Evolutionary conservation across 2,113 vertebrate genomes (phyloP), one percentile per base, ranked within the genome.

Genomic region (Poicephalus meyeri): DNA sequence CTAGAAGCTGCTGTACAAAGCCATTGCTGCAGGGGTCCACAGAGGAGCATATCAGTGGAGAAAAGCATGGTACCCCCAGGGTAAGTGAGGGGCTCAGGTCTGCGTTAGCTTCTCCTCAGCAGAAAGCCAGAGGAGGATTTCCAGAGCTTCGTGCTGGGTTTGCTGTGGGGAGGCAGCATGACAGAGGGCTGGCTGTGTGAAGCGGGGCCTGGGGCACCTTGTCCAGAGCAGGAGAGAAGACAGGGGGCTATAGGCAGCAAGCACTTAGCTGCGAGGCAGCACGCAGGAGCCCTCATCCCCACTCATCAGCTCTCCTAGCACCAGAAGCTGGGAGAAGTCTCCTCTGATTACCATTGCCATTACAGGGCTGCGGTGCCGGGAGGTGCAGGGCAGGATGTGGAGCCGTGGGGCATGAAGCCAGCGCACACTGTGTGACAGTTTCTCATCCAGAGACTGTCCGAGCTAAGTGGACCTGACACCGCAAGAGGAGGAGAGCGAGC

Each of bases 321-420:
- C 33, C 55, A 46, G 70, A 39, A 90, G 50, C 82, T 28, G 60
- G 42, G 20, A 68, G 39, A 81, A 94, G 93, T 97, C 96, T 92
- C 37, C 69, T 94, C 61, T 0, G 7, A 95, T 94, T 89, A 94
- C 86, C 4, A 0, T 87, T 84, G 72, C 86, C 86, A 44, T 91
- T 76, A 17, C 0, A 1, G 58, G 44, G 44, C 86, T 7, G 0
- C 0, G 2, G 76, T 50, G 81, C 87, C 42, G 74, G 42, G 73
- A 91, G 87, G 78, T 4, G 1, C 53, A 44, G 78, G 71, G 85
- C 77, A 55, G 56, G 17, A 44, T 26, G 37, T 9, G 89, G 26
- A 95, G 63, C 85, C 81, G n/a, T 8, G 0, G 70, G 79, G 82
- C 10, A 2, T 13, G 1, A 24, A 60, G 71, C 21, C 24, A 95